A percentile compares a stretch with the other conserved stretches of the same genome.
These are phyloP conservation scores for Zophobas atratus DNA, from an alignment of 1,140 invertebrate genomes.

Conservation along the genomic window DNA sequence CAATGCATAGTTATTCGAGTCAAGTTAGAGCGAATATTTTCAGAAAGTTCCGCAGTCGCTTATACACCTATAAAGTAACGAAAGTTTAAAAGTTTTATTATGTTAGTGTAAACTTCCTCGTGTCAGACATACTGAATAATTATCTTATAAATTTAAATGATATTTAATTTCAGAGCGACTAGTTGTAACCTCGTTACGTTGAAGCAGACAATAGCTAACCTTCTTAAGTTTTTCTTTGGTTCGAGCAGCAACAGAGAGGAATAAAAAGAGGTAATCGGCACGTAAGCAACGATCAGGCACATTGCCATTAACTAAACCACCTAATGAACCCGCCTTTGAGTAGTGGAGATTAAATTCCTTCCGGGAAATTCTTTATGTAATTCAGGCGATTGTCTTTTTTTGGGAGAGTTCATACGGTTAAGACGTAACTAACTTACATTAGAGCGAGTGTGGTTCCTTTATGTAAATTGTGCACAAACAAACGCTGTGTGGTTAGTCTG, in stretches of 20 bases:
- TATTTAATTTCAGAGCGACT: constrained; percentile 5
- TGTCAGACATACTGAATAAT: constrained; percentile 20
- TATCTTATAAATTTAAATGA: constrained; percentile 23
- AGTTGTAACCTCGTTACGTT: constrained; percentile 4
- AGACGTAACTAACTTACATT: constrained; percentile 42
- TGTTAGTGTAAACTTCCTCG: constrained; percentile 16
- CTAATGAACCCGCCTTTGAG: constrained; percentile 22
- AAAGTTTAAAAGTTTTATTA: constrained; percentile 25
- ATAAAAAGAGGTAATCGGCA: constrained; percentile 32
- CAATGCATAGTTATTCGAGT: constrained; percentile 28
- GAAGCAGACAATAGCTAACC: neutral
- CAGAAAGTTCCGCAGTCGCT: neutral
- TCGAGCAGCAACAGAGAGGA: constrained; percentile 12
- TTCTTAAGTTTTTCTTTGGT: neutral
- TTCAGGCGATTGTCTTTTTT: neutral
- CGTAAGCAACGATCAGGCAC: constrained; percentile 29
- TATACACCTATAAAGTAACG: constrained; percentile 11
- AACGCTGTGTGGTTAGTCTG: constrained; percentile 46
- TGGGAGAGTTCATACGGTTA: constrained; percentile 13
- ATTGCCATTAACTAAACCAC: constrained; percentile 29
- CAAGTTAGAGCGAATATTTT: constrained; percentile 15
- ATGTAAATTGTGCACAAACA: constrained; percentile 51
- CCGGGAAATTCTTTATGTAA: neutral
- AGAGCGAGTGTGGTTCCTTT: constrained; percentile 45
- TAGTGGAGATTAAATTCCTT: constrained; percentile 15